A percentile compares a stretch with the other conserved stretches of the same genome.
Conservation (phyloP, 1,140 invertebrate species). For the Musca domestica region DNA sequence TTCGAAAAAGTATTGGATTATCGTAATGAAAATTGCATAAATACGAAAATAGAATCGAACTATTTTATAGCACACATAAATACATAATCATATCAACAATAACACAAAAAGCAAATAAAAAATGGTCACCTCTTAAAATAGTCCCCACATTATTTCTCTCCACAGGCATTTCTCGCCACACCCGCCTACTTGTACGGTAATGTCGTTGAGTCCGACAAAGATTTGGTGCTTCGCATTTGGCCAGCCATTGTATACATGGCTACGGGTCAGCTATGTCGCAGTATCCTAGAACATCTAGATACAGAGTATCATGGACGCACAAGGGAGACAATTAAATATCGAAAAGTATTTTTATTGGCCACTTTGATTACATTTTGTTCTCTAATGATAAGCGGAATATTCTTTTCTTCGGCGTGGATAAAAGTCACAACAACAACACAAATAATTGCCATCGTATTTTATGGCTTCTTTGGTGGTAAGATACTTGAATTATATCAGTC, state of each 20-base stretch:
- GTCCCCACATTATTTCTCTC: too few species aligned
- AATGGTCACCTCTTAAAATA: too few species aligned
- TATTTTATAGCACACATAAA: too few species aligned
- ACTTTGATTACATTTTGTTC: constrained; percentile 45
- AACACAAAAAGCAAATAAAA: too few species aligned
- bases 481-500: background rate
- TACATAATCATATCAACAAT: too few species aligned
- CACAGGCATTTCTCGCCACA: constrained; percentile 48
- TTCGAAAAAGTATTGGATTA: too few species aligned
- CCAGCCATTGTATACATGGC: constrained; percentile 51
- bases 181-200: constrained; percentile 51
- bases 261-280: constrained; percentile 47
- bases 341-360: constrained; percentile 42
- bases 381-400: constrained; percentile 45
- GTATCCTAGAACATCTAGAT: constrained; percentile 47
- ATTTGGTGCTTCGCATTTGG: constrained; percentile 49
- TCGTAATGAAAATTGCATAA: too few species aligned
- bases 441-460: constrained; percentile 47
- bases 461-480: constrained; percentile 48
- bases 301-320: constrained; percentile 47
- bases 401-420: constrained; percentile 51
- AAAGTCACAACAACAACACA: constrained; percentile 48
- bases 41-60: too few species aligned
- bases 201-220: constrained; percentile 50
- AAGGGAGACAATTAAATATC: constrained; percentile 43